Evolutionary conservation across 2,113 vertebrate species (phyloP), one percentile per base, ranked within the genome.

Genomic region (Mormoops blainvillei): DNA sequence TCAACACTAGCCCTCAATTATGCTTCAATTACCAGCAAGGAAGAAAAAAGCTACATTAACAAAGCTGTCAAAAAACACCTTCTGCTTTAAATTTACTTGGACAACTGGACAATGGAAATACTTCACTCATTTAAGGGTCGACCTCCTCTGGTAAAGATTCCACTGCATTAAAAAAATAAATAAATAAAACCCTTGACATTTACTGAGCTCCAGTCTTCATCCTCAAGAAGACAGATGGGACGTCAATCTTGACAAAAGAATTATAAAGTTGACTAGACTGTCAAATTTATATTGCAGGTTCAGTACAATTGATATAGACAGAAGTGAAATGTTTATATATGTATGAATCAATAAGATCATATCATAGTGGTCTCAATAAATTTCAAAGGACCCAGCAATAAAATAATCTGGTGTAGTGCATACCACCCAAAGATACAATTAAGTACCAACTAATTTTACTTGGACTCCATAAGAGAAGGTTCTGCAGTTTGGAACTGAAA

Each of bases 1-100:
- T 96, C 97, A 98, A 96, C 96, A 97, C 96, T 97, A 97, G 96
- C 97, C 97, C 96, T 98, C 98, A 98, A 98, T 98, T 98, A 98
- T 86, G 92, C 95, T 97, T 98, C 97, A 98, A 97, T 98, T 98
- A 97, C 97, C 97, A 96, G 97, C 92, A 97, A 94, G 94, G n/a
- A 15, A 4, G 43, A 65, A 45, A 61, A 95, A 95, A 94, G 90
- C 78, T 93, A 93, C 95, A 96, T 95, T 98, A 98, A 97, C 80
- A 96, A 98, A 98, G 96, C 97, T 98, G 97, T 98, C 98, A 98
- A 96, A 98, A 98, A 98, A 97, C 92, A 97, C 93, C 85, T 94
- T 97, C 96, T 95, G 95, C 97, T 97, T 98, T 97, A 98, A 97
- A 98, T 98, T 98, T 98, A 95, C 97, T 97, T 96, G 97, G 98